Conservation (phyloP, 2,797 vertebrate species). For the Hephaestus fuliginosus region DNA sequence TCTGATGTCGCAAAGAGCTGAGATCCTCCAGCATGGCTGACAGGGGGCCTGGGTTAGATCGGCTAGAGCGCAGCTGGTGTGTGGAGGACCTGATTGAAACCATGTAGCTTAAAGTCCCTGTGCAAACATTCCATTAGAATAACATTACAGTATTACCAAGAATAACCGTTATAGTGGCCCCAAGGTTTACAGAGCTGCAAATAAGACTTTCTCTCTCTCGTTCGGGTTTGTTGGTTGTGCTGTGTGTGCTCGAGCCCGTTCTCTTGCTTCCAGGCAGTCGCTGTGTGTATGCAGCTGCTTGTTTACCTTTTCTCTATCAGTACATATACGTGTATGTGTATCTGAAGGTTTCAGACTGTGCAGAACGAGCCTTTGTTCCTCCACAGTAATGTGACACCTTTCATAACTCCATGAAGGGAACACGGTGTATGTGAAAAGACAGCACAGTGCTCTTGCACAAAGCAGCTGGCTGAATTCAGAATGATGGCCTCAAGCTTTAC, state of each 20-base stretch:
- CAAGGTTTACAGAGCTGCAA: constrained; percentile 1
- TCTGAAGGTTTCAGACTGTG: constrained; percentile 59
- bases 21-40: constrained; percentile 52
- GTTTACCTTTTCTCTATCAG: constrained; percentile 38
- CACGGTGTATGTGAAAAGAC: constrained; percentile 59
- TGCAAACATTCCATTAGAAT: constrained; percentile 59
- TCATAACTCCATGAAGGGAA: constrained; percentile 67
- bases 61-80: constrained; percentile 51
- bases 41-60: constrained; percentile 33
- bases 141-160: constrained; percentile 42
- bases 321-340: constrained; percentile 21
- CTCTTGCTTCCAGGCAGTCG: constrained; percentile 36
- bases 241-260: constrained; percentile 4
- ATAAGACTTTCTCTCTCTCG: constrained; percentile 9
- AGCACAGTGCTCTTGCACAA: constrained; percentile 52
- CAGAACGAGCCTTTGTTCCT: constrained; percentile 49
- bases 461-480: constrained; percentile 70
- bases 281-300: constrained; percentile 32
- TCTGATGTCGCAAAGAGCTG: constrained; percentile 30
- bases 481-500: constrained; percentile 64
- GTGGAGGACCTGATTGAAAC: constrained; percentile 61
- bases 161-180: constrained; percentile 30
- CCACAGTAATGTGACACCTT: constrained; percentile 67
- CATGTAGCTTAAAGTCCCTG: constrained; percentile 53
- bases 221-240: constrained; percentile 18